These are phyloP conservation scores for Chloebia gouldiae DNA, from an alignment of 2,113 vertebrate genomes.

Conservation along the genomic window DNA sequence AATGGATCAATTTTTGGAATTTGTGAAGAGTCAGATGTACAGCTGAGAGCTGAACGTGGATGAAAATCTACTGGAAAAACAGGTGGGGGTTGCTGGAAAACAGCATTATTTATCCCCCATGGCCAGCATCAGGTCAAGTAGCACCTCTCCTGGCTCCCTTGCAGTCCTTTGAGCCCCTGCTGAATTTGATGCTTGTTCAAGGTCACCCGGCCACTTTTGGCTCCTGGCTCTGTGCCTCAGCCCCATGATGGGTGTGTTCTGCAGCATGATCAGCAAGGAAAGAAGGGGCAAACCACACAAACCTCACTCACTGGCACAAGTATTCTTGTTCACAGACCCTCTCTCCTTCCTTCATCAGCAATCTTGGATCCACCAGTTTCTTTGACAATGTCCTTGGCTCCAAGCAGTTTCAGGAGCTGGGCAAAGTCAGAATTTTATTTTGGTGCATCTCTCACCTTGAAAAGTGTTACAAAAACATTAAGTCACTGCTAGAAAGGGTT, in stretches of 20 bases:
- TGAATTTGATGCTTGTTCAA: not conserved
- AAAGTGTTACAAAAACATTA: not conserved
- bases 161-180: not conserved
- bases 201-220: not conserved
- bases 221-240: not conserved
- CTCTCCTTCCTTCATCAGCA: not conserved
- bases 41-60: rapidly evolving
- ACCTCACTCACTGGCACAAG: not conserved
- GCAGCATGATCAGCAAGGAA: not conserved
- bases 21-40: not conserved
- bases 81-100: not conserved
- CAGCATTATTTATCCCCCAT: not conserved
- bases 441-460: not conserved
- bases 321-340: not conserved
- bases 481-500: not conserved
- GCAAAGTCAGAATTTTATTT: not conserved
- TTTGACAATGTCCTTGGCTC: not conserved
- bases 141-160: not conserved
- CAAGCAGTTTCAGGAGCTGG: not conserved
- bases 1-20: not conserved
- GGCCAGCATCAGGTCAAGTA: not conserved
- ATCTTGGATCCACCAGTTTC: not conserved
- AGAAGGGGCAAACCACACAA: not conserved
- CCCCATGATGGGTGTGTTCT: not conserved
- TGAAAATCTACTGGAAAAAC: not conserved